These are phyloP conservation scores for Nesoenas mayeri DNA, from an alignment of 2,113 vertebrate genomes.

Conservation along the genomic window DNA sequence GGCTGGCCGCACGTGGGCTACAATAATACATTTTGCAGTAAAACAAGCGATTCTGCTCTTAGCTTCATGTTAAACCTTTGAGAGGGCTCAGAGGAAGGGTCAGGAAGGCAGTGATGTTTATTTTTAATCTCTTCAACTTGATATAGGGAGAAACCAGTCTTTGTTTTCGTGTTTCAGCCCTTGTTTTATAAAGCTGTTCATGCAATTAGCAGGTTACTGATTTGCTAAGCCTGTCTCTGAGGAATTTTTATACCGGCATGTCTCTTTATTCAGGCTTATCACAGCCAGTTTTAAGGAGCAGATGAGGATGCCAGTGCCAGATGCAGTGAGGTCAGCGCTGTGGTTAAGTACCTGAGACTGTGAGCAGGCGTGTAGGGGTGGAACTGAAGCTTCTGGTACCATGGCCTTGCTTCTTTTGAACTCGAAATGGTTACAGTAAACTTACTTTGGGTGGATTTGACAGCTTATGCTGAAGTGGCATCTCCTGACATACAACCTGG, in stretches of 20 bases:
- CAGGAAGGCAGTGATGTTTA: background rate
- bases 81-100: background rate
- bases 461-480: background rate
- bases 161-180: background rate
- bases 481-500: background rate
- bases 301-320: background rate
- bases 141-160: background rate
- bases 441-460: background rate
- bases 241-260: background rate
- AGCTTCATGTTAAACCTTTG: background rate
- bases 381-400: background rate
- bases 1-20: background rate
- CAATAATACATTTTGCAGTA: background rate
- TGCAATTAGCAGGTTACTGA: background rate
- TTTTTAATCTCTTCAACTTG: fast-evolving
- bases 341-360: background rate
- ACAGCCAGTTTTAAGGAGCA: background rate
- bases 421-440: background rate
- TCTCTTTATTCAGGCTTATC: background rate
- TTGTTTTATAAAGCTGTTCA: background rate
- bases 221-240: background rate
- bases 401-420: background rate
- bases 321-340: background rate
- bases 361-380: background rate
- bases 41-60: background rate